phyloP scores from a whole-genome alignment of 2,888 invertebrate genomes.

The Andricus quercusramuli region DNA sequence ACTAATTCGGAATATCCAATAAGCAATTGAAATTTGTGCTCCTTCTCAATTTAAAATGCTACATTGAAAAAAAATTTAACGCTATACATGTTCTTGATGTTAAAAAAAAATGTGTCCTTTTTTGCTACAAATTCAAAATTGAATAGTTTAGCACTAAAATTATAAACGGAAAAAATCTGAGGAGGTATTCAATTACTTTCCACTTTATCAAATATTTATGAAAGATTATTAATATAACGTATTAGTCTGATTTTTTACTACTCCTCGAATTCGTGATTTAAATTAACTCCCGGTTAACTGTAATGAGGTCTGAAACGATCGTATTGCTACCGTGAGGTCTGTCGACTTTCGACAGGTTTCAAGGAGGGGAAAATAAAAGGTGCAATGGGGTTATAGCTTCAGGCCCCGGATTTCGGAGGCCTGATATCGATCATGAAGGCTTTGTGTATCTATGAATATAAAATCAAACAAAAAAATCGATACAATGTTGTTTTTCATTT shows the following conservation, averaged over 20 bases:
- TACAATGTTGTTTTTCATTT: too few relatives aligned
- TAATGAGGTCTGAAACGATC: conserved; percentile 7
- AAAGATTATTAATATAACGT: neutral
- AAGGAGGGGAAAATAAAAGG: neutral
- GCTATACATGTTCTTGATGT: too few relatives aligned
- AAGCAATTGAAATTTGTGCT: too few relatives aligned
- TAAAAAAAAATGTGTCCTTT: too few relatives aligned
- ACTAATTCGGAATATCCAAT: too few relatives aligned
- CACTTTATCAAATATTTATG: too few relatives aligned
- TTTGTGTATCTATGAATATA: neutral
- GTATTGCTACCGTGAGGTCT: conserved; percentile 11
- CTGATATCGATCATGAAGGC: neutral
- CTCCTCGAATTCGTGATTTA: neutral
- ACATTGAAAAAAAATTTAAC: too few relatives aligned
- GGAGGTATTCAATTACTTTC: too few relatives aligned
- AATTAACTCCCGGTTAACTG: conserved; percentile 9
- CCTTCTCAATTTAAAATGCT: too few relatives aligned
- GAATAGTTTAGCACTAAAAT: too few relatives aligned
- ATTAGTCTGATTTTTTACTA: neutral
- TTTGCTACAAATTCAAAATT: too few relatives aligned
- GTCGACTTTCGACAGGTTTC: conserved; percentile 21
- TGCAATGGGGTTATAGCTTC: conserved; percentile 1
- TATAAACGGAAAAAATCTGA: too few relatives aligned
- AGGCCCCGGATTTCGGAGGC: conserved; percentile 11
- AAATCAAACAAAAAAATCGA: neutral